These are phyloP conservation scores for Cheilosia grossa DNA, from an alignment of 2,888 invertebrate genomes.

Conservation along the genomic window DNA sequence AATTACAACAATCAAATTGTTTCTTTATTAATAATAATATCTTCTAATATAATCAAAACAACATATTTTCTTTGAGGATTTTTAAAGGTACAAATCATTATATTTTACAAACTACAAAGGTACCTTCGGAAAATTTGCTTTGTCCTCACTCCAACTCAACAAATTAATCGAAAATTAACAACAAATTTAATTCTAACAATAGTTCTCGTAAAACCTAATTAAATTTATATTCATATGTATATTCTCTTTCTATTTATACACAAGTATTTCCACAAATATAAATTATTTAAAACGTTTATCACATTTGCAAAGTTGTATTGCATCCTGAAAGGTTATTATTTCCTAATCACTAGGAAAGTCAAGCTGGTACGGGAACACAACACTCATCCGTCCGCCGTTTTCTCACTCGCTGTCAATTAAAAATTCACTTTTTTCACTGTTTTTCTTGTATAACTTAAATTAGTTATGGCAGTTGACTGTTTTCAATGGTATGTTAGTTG, in stretches of 20 bases:
- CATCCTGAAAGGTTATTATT: conserved; percentile 69
- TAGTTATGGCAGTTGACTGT: conserved; percentile 73
- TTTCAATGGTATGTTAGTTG: conserved; percentile 71
- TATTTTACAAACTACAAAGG: too few relatives aligned
- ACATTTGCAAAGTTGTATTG: conserved; percentile 71
- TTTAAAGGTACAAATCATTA: too few relatives aligned
- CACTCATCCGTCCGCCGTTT: conserved; percentile 4
- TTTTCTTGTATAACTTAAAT: conserved; percentile 52
- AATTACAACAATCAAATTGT: too few relatives aligned
- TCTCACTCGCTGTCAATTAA: conserved; percentile 40
- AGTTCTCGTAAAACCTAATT: conserved; percentile 4
- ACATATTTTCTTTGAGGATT: too few relatives aligned
- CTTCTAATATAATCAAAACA: too few relatives aligned
- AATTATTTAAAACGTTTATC: conserved; percentile 65
- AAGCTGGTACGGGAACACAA: neutral
- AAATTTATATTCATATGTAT: conserved; percentile 2
- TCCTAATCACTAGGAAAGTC: conserved; percentile 47
- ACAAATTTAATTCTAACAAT: too few relatives aligned
- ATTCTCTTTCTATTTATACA: conserved; percentile 13
- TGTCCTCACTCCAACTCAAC: too few relatives aligned
- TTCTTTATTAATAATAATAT: too few relatives aligned
- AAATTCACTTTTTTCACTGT: neutral
- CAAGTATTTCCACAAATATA: conserved; percentile 7
- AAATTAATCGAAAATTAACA: too few relatives aligned
- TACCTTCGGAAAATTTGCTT: too few relatives aligned